These are phyloP conservation scores for Antheraea pernyi DNA, from an alignment of 1,140 invertebrate genomes.

Conservation along the genomic window DNA sequence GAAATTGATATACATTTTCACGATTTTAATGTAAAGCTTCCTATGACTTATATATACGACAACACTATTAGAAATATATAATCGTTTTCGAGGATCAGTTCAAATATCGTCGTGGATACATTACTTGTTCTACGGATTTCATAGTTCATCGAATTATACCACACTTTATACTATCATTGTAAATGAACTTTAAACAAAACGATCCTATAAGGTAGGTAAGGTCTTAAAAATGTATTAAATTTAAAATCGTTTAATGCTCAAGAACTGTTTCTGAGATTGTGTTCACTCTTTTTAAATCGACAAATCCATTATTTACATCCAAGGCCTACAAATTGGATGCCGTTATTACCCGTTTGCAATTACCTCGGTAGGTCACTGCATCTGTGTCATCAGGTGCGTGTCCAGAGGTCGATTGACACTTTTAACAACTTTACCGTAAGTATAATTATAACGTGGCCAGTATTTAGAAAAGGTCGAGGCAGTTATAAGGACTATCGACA, in stretches of 20 bases:
- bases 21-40: too few relatives aligned
- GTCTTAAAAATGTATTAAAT: background rate
- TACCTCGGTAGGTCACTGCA: conserved; percentile 24
- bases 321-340: background rate
- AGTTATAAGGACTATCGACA: background rate
- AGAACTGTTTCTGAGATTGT: background rate
- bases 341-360: conserved; percentile 13
- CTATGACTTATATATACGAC: too few relatives aligned
- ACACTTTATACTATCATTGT: too few relatives aligned
- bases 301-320: background rate
- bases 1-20: too few relatives aligned
- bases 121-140: too few relatives aligned
- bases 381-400: conserved; percentile 20
- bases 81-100: too few relatives aligned
- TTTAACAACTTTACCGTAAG: background rate
- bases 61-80: too few relatives aligned
- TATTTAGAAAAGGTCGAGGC: background rate
- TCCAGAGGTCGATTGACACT: background rate
- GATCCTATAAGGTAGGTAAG: too few relatives aligned
- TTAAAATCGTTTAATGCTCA: background rate
- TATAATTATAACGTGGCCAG: background rate
- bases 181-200: too few relatives aligned
- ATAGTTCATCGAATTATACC: too few relatives aligned
- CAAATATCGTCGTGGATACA: too few relatives aligned
- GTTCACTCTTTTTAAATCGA: background rate